Conservation (phyloP, 2,888 invertebrate species). For the Oxytorus armatus region DNA sequence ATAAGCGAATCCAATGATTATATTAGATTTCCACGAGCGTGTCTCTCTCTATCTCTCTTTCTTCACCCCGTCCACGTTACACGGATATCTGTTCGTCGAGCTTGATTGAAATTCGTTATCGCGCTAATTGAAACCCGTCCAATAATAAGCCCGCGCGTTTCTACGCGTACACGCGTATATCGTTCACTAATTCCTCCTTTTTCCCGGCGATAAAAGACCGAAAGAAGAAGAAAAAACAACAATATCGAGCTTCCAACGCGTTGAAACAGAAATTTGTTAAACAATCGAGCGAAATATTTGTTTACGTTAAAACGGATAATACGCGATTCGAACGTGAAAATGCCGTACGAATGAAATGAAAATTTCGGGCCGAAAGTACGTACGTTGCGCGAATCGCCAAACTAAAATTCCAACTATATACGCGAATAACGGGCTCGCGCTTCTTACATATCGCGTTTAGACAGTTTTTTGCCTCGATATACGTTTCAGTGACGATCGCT, state of each 20-base stretch:
- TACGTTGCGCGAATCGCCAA: no score
- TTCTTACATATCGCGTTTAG: no score
- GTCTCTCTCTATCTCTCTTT: no score
- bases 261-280: no score
- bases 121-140: slow-evolving; percentile 65
- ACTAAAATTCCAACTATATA: no score
- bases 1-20: slow-evolving; percentile 64
- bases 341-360: no score
- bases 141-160: slow-evolving; percentile 28
- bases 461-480: no score
- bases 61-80: not conserved
- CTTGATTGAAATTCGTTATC: slow-evolving; percentile 76
- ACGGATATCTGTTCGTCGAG: slow-evolving; percentile 14
- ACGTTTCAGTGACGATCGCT: slow-evolving; percentile 11
- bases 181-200: slow-evolving; percentile 44
- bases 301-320: no score
- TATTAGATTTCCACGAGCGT: slow-evolving; percentile 55
- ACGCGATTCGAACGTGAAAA: not conserved
- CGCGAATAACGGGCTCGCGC: no score
- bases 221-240: slow-evolving; percentile 48
- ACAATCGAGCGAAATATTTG: no score
- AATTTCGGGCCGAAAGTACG: no score
- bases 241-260: no score
- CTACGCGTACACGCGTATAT: not conserved
- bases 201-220: slow-evolving; percentile 21